Evolutionary conservation across 2,113 vertebrate species (phyloP), one percentile per base, ranked within the genome.

Genomic region (Pseudolaguvia tuberculata): DNA sequence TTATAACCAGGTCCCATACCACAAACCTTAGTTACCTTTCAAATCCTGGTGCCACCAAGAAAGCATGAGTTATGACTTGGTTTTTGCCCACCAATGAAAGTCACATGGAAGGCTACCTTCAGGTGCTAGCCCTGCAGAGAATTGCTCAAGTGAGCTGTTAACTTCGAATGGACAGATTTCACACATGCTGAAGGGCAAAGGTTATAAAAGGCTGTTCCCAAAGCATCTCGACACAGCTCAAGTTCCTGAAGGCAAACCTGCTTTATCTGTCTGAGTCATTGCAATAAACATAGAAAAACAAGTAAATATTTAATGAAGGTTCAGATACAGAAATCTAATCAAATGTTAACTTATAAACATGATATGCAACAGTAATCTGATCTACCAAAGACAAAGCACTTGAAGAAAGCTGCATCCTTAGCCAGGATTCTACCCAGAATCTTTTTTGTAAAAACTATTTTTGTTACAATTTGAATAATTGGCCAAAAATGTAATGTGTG

Each of bases 241-340:
- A 35, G 31, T 35, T 35, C 31, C 31, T 35, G 31, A 35, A 35
- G 31, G 31, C 3, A 7, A 79, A 74, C 65, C 68, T 58, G 58
- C 63, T 72, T 77, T 63, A 72, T 73, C 42, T 7, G 57, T 55
- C 23, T n/a, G n/a, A n/a, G n/a, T n/a, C n/a, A 7, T 66, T 76
- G 47, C 74, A 75, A 79, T 79, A 79, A 77, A 79, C 80, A 82
- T 51, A 65, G 74, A 65, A 73, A 79, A 74, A 77, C 55, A 58
- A 66, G 51, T 82, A 77, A 82, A 82, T 82, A 82, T 82, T 82
- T 82, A 82, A 82, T 82, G 78, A 79, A 79, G 74, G 29, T 42
- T n/a, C n/a, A n/a, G n/a, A n/a, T n/a, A 72, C 56, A 65, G 75
- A 70, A 80, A 74, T 74, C n/a, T 70, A 75, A 78, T 78, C 48